These are phyloP conservation scores for Aptenodytes forsteri DNA, from an alignment of 2,113 vertebrate genomes.

Conservation along the genomic window DNA sequence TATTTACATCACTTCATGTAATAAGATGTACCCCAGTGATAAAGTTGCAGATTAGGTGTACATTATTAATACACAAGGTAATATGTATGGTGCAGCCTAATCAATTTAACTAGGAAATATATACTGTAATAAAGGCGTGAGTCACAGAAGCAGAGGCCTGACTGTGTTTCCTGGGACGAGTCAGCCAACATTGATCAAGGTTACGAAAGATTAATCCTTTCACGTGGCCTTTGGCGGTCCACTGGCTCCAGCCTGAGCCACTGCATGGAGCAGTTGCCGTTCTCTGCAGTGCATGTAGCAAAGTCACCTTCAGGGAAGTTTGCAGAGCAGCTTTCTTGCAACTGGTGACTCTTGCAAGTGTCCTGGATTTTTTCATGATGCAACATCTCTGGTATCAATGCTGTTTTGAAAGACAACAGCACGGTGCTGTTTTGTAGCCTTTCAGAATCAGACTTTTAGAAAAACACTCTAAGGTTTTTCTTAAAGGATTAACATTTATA, in stretches of 20 bases:
- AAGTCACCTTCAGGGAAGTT: background rate
- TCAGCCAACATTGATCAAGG: background rate
- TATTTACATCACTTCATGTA: background rate
- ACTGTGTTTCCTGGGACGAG: background rate
- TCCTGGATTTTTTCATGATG: background rate
- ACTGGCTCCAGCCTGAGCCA: background rate
- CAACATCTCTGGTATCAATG: background rate
- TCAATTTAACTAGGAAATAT: background rate
- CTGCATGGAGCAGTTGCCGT: accelerated
- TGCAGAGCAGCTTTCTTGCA: background rate
- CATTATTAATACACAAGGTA: background rate
- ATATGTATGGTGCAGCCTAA: background rate
- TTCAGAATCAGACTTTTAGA: background rate
- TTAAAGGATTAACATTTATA: background rate
- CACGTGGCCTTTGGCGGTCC: accelerated
- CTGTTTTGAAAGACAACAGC: background rate
- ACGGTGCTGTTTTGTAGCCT: background rate
- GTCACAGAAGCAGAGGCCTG: background rate
- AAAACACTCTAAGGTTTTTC: background rate
- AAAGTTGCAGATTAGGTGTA: background rate
- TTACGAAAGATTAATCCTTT: background rate
- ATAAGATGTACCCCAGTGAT: background rate
- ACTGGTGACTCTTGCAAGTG: background rate
- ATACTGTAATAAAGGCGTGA: background rate
- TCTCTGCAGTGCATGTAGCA: accelerated